Percentiles rank a stretch among this genome's conserved stretches.
Evolutionary conservation across 2,797 vertebrate genomes (phyloP).

Genomic region (Pangasius sanitwongsei): DNA sequence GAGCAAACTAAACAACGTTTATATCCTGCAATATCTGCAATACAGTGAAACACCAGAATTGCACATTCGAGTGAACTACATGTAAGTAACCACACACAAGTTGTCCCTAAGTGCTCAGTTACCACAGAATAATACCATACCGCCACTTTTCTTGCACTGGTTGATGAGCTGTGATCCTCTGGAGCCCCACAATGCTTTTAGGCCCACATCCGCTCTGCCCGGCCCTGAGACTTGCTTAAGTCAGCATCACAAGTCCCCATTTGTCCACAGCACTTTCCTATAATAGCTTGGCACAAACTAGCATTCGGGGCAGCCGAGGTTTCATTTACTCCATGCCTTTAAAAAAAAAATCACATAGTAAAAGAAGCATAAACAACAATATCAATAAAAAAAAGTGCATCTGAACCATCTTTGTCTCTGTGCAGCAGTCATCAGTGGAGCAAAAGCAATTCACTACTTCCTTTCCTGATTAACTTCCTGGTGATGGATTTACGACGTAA

Average conservation of each 20-base stretch:
- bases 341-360: constrained; percentile 18
- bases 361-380: constrained; percentile 6
- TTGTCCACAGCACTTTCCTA: constrained; percentile 50
- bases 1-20: not conserved
- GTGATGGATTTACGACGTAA: not conserved
- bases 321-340: constrained; percentile 21
- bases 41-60: not conserved
- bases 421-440: not conserved
- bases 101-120: not conserved
- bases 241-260: constrained; percentile 51
- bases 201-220: constrained; percentile 36
- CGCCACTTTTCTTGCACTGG: not conserved
- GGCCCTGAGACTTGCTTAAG: constrained; percentile 54
- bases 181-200: constrained; percentile 42
- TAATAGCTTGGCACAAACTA: constrained; percentile 52
- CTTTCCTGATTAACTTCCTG: not conserved
- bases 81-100: not conserved
- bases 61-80: not conserved
- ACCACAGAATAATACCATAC: constrained; percentile 29
- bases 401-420: not conserved
- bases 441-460: not conserved
- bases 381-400: constrained; percentile 15
- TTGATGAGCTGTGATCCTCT: constrained; percentile 42
- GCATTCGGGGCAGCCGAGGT: constrained; percentile 27
- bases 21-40: not conserved